Conservation (phyloP, 2,113 vertebrate genomes). For the Megatriorchis doriae region DNA sequence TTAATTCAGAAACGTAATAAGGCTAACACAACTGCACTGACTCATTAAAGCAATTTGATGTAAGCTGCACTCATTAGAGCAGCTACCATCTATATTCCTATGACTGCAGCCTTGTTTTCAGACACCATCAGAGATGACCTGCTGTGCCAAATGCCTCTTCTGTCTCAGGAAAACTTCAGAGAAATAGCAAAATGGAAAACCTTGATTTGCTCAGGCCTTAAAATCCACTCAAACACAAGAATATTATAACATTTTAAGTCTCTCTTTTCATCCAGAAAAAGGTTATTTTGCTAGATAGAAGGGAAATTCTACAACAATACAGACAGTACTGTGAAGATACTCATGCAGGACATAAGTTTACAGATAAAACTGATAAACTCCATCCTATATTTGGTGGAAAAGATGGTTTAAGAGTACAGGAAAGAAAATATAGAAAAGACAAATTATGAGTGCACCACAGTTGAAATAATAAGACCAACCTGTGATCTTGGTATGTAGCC, state of each 20-base stretch:
- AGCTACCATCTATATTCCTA: neutral
- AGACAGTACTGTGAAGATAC: neutral
- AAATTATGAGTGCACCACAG: neutral
- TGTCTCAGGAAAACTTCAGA: neutral
- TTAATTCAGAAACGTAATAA: constrained; percentile 25
- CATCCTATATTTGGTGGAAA: neutral
- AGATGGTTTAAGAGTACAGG: neutral
- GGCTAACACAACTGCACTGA: neutral
- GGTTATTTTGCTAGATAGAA: neutral
- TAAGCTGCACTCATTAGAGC: constrained; percentile 6
- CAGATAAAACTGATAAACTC: neutral
- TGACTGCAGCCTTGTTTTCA: neutral
- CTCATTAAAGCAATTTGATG: constrained; percentile 39
- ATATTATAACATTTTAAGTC: neutral
- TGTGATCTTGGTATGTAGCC: neutral
- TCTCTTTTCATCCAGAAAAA: neutral
- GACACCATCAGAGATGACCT: neutral
- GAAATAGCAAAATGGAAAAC: neutral
- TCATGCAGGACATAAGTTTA: neutral
- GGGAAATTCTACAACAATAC: neutral
- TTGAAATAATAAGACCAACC: neutral
- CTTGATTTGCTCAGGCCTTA: neutral
- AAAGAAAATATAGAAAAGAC: neutral
- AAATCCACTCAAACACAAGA: neutral
- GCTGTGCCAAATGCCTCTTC: constrained; percentile 7